phyloP scores from a whole-genome alignment of 2,797 vertebrate genomes.

The Graptemys geographica region DNA sequence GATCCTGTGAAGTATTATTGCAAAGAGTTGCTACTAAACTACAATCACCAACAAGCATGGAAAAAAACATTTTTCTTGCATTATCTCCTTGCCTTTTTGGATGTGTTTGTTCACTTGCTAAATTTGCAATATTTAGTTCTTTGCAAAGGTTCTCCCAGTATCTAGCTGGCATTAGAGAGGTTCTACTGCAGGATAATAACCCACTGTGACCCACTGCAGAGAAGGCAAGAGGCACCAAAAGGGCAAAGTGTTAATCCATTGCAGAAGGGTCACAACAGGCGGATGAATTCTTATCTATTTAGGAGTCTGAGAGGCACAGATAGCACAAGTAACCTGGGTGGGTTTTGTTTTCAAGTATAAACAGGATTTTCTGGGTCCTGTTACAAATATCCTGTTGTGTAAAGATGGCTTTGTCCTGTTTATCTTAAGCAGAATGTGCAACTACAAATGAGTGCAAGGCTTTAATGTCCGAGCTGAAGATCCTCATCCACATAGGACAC shows the following conservation, averaged over 20 bases:
- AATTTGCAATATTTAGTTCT: neutral
- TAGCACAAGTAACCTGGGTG: constrained; percentile 52
- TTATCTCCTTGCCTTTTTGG: neutral
- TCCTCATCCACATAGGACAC: constrained; percentile 96
- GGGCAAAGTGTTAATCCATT: constrained; percentile 38
- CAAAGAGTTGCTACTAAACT: neutral
- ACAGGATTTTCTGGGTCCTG: constrained; percentile 75
- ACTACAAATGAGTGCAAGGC: constrained; percentile 94
- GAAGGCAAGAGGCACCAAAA: constrained; percentile 50
- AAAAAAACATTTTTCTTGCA: rapidly evolving
- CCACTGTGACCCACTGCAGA: neutral
- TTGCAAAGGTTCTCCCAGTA: neutral
- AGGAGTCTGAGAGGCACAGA: constrained; percentile 57
- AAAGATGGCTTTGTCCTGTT: constrained; percentile 76
- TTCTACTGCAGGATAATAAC: neutral
- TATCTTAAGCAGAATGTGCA: constrained; percentile 88
- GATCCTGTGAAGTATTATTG: rapidly evolving
- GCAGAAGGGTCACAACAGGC: constrained; percentile 54
- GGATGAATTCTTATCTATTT: constrained; percentile 66
- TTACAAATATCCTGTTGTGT: constrained; percentile 73
- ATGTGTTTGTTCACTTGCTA: neutral
- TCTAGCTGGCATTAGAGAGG: neutral
- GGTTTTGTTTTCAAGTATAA: constrained; percentile 70
- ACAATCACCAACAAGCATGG: neutral
- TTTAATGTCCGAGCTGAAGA: constrained; percentile 96